Evolutionary conservation across 2,113 vertebrate genomes (phyloP).

Genomic region (Panthera uncia): DNA sequence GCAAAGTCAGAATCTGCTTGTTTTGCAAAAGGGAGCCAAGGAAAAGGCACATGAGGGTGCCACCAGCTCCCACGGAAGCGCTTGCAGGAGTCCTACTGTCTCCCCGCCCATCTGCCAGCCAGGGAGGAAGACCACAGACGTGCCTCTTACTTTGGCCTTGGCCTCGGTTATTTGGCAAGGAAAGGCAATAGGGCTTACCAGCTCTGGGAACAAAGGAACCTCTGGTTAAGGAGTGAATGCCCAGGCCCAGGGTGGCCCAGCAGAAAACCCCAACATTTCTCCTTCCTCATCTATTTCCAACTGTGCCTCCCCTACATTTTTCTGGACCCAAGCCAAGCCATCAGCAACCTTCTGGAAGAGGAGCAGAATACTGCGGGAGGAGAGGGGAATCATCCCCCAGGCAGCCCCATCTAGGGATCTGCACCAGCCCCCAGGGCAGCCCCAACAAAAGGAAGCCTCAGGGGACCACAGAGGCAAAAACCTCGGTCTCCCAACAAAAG

Average conservation of each 20-base stretch:
- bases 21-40: slow-evolving; percentile 58
- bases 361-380: not conserved
- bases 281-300: not conserved
- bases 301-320: not conserved
- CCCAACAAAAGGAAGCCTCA: not conserved
- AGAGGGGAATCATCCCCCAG: not conserved
- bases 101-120: not conserved
- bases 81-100: not conserved
- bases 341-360: not conserved
- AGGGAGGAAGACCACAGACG: not conserved
- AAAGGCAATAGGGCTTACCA: not conserved
- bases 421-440: not conserved
- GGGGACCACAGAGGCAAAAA: not conserved
- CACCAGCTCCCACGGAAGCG: not conserved
- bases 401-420: not conserved
- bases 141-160: not conserved
- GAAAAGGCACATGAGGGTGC: not conserved
- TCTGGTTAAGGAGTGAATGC: not conserved
- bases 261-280: not conserved
- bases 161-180: not conserved
- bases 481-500: not conserved
- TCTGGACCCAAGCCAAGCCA: not conserved
- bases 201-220: not conserved
- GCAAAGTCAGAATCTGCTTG: slow-evolving; percentile 55
- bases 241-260: not conserved